Percentiles rank a stretch among this genome's conserved stretches.
Evolutionary conservation across 2,888 invertebrate genomes (phyloP).

Genomic region (Eupithecia centaureata): DNA sequence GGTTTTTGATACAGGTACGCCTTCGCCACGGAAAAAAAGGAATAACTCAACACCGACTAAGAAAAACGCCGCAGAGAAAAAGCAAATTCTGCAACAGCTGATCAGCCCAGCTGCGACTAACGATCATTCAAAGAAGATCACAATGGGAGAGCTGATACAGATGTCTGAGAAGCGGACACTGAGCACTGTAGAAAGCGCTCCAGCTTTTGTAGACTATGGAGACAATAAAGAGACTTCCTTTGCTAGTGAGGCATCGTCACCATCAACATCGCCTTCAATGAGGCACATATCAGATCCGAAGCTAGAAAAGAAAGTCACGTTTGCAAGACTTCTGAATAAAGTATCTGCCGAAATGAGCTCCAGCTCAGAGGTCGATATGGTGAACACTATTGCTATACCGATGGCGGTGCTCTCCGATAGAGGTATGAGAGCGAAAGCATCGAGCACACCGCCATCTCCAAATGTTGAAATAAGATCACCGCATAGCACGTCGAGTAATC

Average conservation of each 20-base stretch:
- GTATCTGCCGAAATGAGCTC: slow-evolving; percentile 91
- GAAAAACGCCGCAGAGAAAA: slow-evolving; percentile 90
- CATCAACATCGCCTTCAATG: slow-evolving; percentile 82
- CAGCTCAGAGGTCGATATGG: slow-evolving; percentile 87
- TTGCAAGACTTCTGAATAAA: slow-evolving; percentile 88
- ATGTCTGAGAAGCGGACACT: slow-evolving; percentile 86
- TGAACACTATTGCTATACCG: slow-evolving; percentile 78
- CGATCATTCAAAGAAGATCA: slow-evolving; percentile 85
- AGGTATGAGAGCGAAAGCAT: slow-evolving; percentile 71
- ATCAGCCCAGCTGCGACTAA: slow-evolving; percentile 87
- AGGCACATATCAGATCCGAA: slow-evolving; percentile 86
- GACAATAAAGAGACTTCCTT: slow-evolving; percentile 86
- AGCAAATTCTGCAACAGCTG: slow-evolving; percentile 91
- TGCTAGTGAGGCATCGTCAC: slow-evolving; percentile 78
- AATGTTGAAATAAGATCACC: slow-evolving; percentile 85
- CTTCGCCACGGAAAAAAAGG: slow-evolving; percentile 90
- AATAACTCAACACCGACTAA: slow-evolving; percentile 91
- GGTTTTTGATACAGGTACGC: slow-evolving; percentile 84
- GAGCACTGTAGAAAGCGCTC: slow-evolving; percentile 78
- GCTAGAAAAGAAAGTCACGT: slow-evolving; percentile 91
- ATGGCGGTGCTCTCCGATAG: slow-evolving; percentile 77
- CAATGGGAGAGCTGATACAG: slow-evolving; percentile 89
- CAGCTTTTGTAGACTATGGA: slow-evolving; percentile 76
- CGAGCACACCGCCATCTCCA: slow-evolving; percentile 86
- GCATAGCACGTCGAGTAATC: slow-evolving; percentile 90